Conservation (phyloP, 1,140 invertebrate species). For the Tetragonula clypearis region DNA sequence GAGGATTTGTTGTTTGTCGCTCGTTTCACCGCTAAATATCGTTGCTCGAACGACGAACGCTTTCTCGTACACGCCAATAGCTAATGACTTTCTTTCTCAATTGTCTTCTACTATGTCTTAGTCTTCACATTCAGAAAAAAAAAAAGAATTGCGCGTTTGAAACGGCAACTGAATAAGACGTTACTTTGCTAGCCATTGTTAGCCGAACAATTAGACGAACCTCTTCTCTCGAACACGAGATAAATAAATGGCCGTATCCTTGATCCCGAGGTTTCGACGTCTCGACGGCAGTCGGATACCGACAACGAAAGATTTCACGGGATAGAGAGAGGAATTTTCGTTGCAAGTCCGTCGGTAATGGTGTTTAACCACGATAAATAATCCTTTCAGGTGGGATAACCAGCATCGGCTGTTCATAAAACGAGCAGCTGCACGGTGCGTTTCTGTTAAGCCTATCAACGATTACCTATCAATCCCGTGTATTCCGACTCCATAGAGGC, state of each 20-base stretch:
- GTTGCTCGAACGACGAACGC: conserved; percentile 19
- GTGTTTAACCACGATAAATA: conserved; percentile 38
- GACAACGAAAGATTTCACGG: background rate
- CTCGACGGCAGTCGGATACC: background rate
- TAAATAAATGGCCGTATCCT: background rate
- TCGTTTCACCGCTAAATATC: conserved; percentile 30
- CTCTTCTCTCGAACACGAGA: background rate
- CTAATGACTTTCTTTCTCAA: conserved; percentile 50
- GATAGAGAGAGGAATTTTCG: background rate
- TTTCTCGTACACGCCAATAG: conserved; percentile 13
- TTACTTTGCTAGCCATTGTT: background rate
- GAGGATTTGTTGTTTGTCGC: conserved; percentile 36
- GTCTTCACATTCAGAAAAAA: background rate
- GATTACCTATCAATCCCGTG: conserved; percentile 64
- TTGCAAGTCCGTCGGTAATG: conserved; percentile 7
- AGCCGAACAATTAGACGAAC: background rate
- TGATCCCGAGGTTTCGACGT: background rate
- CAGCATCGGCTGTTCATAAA: conserved; percentile 30
- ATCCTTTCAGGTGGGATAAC: conserved; percentile 20
- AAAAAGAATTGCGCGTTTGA: no score
- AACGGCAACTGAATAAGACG: background rate
- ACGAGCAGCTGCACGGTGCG: conserved; percentile 42
- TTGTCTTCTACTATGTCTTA: background rate
- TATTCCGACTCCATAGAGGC: conserved; percentile 1
- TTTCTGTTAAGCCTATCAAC: conserved; percentile 52